Evolutionary conservation across 2,888 invertebrate genomes (phyloP), one percentile per base, ranked within the genome.

Genomic region (Ophion costatus): DNA sequence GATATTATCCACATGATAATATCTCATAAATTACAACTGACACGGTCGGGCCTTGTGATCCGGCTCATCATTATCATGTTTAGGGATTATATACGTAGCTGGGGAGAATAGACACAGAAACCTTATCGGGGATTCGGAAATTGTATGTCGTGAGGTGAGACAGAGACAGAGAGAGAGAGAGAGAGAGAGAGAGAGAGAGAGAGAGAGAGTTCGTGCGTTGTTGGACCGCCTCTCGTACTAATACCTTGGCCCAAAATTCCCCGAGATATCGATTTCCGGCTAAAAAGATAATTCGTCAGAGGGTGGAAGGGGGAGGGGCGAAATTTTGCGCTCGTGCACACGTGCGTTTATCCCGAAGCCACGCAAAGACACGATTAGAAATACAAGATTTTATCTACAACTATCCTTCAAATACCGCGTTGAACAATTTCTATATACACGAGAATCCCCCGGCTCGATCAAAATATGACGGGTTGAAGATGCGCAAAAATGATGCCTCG

Each of bases 51-150:
- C 22, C 20, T 69, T 45, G 24, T 45, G 69, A 11, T 45, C 45
- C 33, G 10, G 67, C 61, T 64, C 51, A 64, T 64, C 42, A 57
- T 75, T 84, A 80, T 85, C 85, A 80, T 76, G 85, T 73, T 85
- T 45, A 22, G 61, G 73, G 67, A 76, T 75, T 75, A 82, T 82
- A 42, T 11, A 73, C 76, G 33, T 59, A 67, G 61, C 80, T 56
- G n/a, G 71, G 64, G 67, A 75, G 57, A 64, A 59, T 42, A 51
- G 45, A 85, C 75, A 80, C 76, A 78, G 79, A 81, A 82, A 81
- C 82, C 85, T 85, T 85, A 45, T 70, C n/a, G 45, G 67, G 56
- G 45, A 38, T 20, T 61, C 24, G 78, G 38, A 67, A 67, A 59
- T 59, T 24, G 61, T 66, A 57, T 69, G 56, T 56, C 77, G 11